Conservation (phyloP, 1,140 invertebrate genomes). For the Drosophila lowei region DNA sequence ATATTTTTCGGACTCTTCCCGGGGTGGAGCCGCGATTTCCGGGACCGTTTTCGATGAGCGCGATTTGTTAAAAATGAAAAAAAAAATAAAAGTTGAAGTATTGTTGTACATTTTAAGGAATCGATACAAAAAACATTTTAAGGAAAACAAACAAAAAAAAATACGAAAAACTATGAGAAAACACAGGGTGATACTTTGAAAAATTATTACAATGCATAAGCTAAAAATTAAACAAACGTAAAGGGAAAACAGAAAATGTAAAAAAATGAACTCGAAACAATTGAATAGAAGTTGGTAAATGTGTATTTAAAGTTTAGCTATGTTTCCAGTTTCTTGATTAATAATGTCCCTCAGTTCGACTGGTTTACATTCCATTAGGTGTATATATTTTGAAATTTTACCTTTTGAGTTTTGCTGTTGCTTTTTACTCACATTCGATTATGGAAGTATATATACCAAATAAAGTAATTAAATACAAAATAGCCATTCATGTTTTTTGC, state of each 20-base stretch:
- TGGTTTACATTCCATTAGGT: constrained; percentile 15
- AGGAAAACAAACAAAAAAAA: constrained; percentile 50
- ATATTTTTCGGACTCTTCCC: constrained; percentile 53
- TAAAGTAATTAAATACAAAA: constrained; percentile 71
- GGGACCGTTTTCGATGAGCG: constrained; percentile 64
- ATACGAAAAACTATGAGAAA: constrained; percentile 77
- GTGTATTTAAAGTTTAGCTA: constrained; percentile 63
- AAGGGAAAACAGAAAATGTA: constrained; percentile 44
- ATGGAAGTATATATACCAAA: constrained; percentile 57
- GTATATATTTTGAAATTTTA: constrained; percentile 51
- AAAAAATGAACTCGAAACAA: constrained; percentile 52
- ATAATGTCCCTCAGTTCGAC: constrained; percentile 16
- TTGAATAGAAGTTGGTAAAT: constrained; percentile 70
- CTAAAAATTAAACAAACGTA: constrained; percentile 48
- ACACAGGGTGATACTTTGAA: constrained; percentile 82
- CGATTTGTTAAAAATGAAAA: constrained; percentile 68
- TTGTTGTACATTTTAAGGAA: constrained; percentile 79
- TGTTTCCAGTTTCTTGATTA: constrained; percentile 34
- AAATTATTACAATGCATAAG: constrained; percentile 77
- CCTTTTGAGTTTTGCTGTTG: constrained; percentile 38
- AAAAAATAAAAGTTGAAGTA: constrained; percentile 67
- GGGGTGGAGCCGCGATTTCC: constrained; percentile 46
- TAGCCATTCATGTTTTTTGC: constrained; percentile 79
- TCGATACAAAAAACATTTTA: constrained; percentile 54
- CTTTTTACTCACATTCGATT: constrained; percentile 46